These are phyloP conservation scores for Syrrhaptes paradoxus DNA, from an alignment of 2,113 vertebrate species.

Conservation along the genomic window DNA sequence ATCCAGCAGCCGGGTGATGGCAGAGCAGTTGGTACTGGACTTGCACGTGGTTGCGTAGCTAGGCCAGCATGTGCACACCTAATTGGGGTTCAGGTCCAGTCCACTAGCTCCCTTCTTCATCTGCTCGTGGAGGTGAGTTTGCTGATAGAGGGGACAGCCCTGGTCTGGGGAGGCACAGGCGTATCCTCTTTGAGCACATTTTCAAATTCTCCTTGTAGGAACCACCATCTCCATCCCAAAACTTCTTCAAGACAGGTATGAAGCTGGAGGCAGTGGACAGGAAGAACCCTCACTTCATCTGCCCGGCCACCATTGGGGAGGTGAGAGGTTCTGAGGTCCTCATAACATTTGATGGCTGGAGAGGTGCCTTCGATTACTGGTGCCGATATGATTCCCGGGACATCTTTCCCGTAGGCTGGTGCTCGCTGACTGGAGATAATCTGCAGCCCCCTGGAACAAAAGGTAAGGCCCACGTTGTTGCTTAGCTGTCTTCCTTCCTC, in stretches of 20 bases:
- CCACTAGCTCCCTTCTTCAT: not conserved
- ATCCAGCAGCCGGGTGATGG: not conserved
- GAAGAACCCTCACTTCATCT: slow-evolving; percentile 99
- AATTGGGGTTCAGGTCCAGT: not conserved
- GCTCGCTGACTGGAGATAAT: slow-evolving; percentile 96
- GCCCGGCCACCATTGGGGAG: slow-evolving; percentile 96
- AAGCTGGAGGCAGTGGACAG: slow-evolving; percentile 98
- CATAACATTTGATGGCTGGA: slow-evolving; percentile 98
- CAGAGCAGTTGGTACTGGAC: not conserved
- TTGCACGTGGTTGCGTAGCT: not conserved
- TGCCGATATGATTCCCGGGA: slow-evolving; percentile 98
- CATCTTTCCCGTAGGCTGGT: slow-evolving; percentile 99
- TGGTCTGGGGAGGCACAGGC: not conserved
- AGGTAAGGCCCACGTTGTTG: slow-evolving; percentile 76
- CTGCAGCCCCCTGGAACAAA: slow-evolving; percentile 97
- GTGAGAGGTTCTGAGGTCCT: slow-evolving; percentile 97
- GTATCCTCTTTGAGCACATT: not conserved
- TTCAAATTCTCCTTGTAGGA: slow-evolving; percentile 81
- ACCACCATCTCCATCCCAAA: slow-evolving; percentile 93
- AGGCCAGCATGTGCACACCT: not conserved
- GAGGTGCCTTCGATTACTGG: slow-evolving; percentile 99
- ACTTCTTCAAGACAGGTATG: slow-evolving; percentile 97
- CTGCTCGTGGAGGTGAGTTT: not conserved
- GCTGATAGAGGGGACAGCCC: not conserved
- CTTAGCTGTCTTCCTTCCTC: not conserved